phyloP scores from a whole-genome alignment of 2,888 invertebrate genomes.

The Agriopis leucophaearia region DNA sequence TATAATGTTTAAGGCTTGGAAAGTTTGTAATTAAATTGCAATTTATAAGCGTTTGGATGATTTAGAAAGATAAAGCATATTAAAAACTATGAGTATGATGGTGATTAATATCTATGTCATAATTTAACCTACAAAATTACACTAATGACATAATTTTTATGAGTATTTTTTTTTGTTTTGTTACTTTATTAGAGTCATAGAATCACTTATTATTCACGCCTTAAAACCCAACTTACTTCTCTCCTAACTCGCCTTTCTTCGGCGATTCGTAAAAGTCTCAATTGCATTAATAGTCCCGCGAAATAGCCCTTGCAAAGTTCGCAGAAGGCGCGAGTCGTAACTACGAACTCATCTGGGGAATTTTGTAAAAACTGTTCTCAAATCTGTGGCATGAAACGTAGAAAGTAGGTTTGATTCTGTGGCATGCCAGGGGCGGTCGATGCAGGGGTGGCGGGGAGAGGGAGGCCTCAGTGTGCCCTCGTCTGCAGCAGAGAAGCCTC shows the following conservation, averaged over 20 bases:
- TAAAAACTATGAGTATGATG: neutral
- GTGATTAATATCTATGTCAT: neutral
- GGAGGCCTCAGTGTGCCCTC: conserved; percentile 65
- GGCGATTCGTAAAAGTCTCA: conserved; percentile 55
- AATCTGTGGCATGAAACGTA: conserved; percentile 28
- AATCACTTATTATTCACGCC: conserved; percentile 17
- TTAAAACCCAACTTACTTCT: conserved; percentile 22
- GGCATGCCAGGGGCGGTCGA: conserved; percentile 65
- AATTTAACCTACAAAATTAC: too few relatives aligned
- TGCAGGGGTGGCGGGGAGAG: conserved; percentile 58
- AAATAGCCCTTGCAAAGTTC: conserved; percentile 64
- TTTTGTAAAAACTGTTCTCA: conserved; percentile 29
- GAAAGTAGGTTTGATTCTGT: conserved; percentile 30
- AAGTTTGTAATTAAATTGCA: conserved; percentile 25
- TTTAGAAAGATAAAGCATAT: neutral
- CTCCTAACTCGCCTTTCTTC: conserved; percentile 10
- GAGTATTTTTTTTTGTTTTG: neutral
- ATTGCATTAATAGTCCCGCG: conserved; percentile 68
- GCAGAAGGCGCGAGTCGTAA: conserved; percentile 49
- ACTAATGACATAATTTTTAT: too few relatives aligned
- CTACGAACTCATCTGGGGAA: conserved; percentile 18
- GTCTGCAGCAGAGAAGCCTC: conserved; percentile 57
- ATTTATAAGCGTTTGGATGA: conserved; percentile 4
- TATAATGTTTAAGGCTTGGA: conserved; percentile 22
- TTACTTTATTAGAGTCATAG: neutral